Percentiles rank a stretch among this genome's conserved stretches.
Conservation (phyloP, 1,140 invertebrate genomes). For the Drosophila yakuba region DNA sequence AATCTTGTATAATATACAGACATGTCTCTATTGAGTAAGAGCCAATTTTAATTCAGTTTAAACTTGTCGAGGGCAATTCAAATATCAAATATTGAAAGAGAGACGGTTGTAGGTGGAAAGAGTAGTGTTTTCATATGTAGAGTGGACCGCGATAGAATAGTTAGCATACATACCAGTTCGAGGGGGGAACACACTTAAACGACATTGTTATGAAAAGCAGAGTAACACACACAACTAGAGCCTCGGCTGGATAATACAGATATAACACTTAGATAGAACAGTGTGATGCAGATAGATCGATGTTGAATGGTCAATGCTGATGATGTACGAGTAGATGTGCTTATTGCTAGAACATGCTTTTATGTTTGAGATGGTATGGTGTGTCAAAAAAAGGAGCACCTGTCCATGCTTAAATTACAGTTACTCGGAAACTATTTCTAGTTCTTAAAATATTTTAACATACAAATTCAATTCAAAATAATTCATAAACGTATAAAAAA, state of each 20-base stretch:
- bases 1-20: constrained; percentile 67
- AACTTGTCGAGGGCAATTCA: constrained; percentile 14
- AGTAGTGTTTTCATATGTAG: constrained; percentile 27
- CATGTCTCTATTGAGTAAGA: constrained; percentile 38
- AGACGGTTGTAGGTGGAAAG: constrained; percentile 23
- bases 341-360: neutral
- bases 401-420: neutral
- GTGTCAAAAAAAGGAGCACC: neutral
- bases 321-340: neutral
- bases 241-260: constrained; percentile 35
- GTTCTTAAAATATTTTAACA: too few relatives aligned
- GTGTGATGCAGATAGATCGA: neutral
- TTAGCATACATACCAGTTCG: constrained; percentile 80
- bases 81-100: constrained; percentile 21
- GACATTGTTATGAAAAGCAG: constrained; percentile 55
- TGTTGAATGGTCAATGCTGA: neutral
- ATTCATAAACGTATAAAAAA: too few relatives aligned
- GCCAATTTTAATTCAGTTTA: constrained; percentile 25
- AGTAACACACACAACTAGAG: constrained; percentile 33
- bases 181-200: constrained; percentile 77
- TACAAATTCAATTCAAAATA: too few relatives aligned
- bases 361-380: neutral
- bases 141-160: constrained; percentile 56
- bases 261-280: constrained; percentile 13
- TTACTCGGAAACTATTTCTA: too few relatives aligned